Evolutionary conservation across 2,888 invertebrate species (phyloP), one percentile per base, ranked within the genome.

Genomic region (Macrostomum cliftonense): DNA sequence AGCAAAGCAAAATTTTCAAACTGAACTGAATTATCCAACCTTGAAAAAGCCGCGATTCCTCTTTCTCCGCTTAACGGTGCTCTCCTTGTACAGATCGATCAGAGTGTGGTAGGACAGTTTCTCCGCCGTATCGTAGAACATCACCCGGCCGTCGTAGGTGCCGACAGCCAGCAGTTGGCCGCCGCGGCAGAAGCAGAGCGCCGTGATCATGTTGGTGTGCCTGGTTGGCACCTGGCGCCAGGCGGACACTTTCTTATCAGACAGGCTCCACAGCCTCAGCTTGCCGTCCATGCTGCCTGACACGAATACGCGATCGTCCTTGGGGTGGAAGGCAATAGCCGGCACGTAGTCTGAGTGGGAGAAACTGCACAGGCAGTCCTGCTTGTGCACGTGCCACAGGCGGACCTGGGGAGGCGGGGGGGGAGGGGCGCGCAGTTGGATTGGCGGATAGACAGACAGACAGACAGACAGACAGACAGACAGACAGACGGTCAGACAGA

Each of bases 301-400:
- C 37, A 52, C 36, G 21, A 19, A 39, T 9, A 51, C 16, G 14
- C 37, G 28, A 52, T 57, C 61, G 58, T 72, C 73, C 49, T 83
- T 76, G 1, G 97, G 97, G 73, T 97, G 91, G 70, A 97, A 97
- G 47, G 87, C 93, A 60, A 97, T 93, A 1, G 95, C 91, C 0
- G 97, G 95, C 47, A 97, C 95, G 68, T 95, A 95, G 73, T 97
- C 95, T 55, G 93, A 89, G 67, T 97, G 97, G 67, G 95, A 93
- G 72, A 97, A 97, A 65, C 91, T 91, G 67, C 95, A 97, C 1
- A 97, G 77, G 65, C 97, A 97, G 70, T 97, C 95, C 61, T 85
- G 82, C 38, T 95, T 75, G 0, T 91, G 89, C 54, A 95, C 86
- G 69, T 97, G 95, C 95, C 97, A 97, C 52, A 97, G 73, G 45